A percentile compares a stretch with the other conserved stretches of the same genome.
phyloP scores from a whole-genome alignment of 2,113 vertebrate species.

The Eira barbara region DNA sequence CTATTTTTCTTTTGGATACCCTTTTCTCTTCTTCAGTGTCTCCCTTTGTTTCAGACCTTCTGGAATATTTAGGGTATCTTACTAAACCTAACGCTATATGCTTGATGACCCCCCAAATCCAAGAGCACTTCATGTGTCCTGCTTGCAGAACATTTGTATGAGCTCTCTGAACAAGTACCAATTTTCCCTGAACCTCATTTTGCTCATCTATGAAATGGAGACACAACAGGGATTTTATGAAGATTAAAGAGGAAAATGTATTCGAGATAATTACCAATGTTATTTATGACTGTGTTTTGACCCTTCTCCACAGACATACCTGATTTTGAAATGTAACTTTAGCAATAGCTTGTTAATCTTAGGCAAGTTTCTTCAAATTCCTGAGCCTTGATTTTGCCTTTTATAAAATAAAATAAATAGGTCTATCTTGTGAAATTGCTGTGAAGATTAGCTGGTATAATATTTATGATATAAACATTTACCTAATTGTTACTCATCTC shows the following conservation, averaged over 20 bases:
- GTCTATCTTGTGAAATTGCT: background rate
- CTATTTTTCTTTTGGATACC: constrained; percentile 9
- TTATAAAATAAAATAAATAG: background rate
- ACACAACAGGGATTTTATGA: background rate
- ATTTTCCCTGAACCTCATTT: background rate
- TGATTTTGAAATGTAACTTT: background rate
- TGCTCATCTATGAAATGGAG: background rate
- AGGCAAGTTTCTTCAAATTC: background rate
- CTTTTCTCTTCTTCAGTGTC: background rate
- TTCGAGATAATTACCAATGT: background rate
- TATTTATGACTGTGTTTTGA: background rate
- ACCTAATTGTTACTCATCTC: background rate
- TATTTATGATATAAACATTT: constrained; percentile 17
- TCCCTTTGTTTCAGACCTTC: background rate
- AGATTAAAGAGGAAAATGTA: background rate
- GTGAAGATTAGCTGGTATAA: background rate
- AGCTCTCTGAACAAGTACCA: background rate
- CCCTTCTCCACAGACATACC: background rate
- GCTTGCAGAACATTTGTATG: background rate
- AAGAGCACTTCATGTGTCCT: background rate
- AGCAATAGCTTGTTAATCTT: background rate
- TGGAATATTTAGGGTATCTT: background rate
- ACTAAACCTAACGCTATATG: background rate
- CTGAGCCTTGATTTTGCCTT: background rate
- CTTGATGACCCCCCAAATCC: background rate